These are phyloP conservation scores for Anarrhichthys ocellatus DNA, from an alignment of 2,113 vertebrate genomes.

Conservation along the genomic window DNA sequence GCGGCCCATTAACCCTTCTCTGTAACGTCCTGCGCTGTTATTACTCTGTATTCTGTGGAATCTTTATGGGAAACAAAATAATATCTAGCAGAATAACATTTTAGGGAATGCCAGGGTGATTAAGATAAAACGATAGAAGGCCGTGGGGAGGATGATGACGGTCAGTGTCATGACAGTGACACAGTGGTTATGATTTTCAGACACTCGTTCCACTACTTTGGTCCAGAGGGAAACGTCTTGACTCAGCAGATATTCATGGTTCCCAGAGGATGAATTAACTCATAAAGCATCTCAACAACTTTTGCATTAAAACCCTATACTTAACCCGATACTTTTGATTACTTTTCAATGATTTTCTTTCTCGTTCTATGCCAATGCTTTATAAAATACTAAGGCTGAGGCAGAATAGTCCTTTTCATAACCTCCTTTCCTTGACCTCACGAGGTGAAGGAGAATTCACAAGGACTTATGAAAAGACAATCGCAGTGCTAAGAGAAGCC, in stretches of 20 bases:
- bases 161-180: neutral
- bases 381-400: neutral
- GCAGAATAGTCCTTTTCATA: neutral
- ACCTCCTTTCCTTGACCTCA: no score
- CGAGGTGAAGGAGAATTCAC: neutral
- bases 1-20: constrained; percentile 66
- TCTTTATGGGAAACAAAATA: constrained; percentile 58
- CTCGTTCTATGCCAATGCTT: neutral
- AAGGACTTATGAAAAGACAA: no score
- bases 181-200: neutral
- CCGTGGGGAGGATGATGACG: neutral
- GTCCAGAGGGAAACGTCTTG: neutral
- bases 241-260: neutral
- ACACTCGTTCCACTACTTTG: neutral
- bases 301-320: neutral
- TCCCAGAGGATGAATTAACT: neutral
- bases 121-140: constrained; percentile 27
- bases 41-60: constrained; percentile 45
- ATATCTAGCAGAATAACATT: constrained; percentile 66
- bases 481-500: no score
- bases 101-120: constrained; percentile 3
- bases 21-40: constrained; percentile 41
- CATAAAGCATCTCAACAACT: neutral
- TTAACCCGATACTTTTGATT: no score
- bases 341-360: neutral